These are phyloP conservation scores for Zenarchopterus dispar DNA, from an alignment of 2,797 vertebrate genomes.

Conservation along the genomic window DNA sequence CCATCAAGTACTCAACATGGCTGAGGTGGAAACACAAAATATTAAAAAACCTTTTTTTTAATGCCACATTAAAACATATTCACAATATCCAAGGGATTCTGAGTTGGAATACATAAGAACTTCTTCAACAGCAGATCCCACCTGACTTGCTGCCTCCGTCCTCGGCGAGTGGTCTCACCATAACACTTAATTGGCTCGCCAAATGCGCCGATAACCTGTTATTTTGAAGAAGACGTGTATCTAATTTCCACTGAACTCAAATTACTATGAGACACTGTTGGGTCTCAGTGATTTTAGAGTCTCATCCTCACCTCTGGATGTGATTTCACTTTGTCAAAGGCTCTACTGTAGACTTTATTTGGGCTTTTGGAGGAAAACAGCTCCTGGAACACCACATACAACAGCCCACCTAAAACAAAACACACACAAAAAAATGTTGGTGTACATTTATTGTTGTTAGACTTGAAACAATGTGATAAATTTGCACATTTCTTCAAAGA, in stretches of 20 bases:
- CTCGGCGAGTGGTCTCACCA: constrained; percentile 89
- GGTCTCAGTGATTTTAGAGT: neutral
- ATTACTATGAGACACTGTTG: neutral
- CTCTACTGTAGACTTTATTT: constrained; percentile 91
- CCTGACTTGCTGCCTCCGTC: constrained; percentile 93
- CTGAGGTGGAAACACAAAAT: constrained; percentile 68
- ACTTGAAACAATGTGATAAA: too few relatives aligned
- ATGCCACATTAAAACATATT: neutral
- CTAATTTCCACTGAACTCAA: neutral
- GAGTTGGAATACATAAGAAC: too few relatives aligned
- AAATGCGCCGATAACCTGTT: constrained; percentile 89
- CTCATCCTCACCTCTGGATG: constrained; percentile 88
- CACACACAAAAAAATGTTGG: too few relatives aligned
- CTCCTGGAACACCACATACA: constrained; percentile 96
- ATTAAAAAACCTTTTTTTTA: neutral
- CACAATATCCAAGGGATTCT: too few relatives aligned
- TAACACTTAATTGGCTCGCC: constrained; percentile 94
- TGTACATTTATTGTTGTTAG: too few relatives aligned
- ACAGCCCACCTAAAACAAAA: constrained; percentile 85
- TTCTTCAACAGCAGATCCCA: constrained; percentile 55
- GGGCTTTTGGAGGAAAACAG: constrained; percentile 94
- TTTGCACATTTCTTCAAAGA: neutral
- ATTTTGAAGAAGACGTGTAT: constrained; percentile 18
- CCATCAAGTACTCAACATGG: constrained; percentile 88
- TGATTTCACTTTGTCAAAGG: constrained; percentile 89